These are phyloP conservation scores for Gastracanthus pulcherrimus DNA, from an alignment of 2,888 invertebrate species.

Conservation along the genomic window DNA sequence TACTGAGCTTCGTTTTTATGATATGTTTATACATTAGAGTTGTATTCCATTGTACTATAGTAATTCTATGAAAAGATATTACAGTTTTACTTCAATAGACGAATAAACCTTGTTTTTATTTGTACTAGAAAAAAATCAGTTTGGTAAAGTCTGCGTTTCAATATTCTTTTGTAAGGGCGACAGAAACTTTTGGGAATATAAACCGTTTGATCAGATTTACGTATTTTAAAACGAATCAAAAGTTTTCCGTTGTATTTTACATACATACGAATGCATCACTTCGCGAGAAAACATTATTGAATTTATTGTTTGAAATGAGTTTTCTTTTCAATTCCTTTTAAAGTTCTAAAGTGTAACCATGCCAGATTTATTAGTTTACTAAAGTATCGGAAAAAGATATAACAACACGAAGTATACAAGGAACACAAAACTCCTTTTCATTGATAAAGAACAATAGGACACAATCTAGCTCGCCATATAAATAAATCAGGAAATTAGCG, in stretches of 20 bases:
- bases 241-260: background rate
- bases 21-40: too few species aligned
- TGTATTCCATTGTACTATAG: too few species aligned
- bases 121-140: too few species aligned
- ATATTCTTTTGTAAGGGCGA: background rate
- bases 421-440: background rate
- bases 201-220: background rate
- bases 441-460: constrained; percentile 11
- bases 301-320: background rate
- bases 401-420: background rate
- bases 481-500: constrained; percentile 49
- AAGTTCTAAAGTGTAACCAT: too few species aligned
- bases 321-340: background rate
- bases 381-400: background rate
- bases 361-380: background rate
- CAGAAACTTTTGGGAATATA: background rate
- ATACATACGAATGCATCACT: background rate
- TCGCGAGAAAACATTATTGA: constrained; percentile 1
- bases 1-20: too few species aligned
- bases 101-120: too few species aligned
- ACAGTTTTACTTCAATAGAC: too few species aligned
- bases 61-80: too few species aligned
- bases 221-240: constrained; percentile 1
- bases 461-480: constrained; percentile 25
- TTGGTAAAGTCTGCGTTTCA: background rate